Evolutionary conservation across 1,140 invertebrate species (phyloP), one percentile per base, ranked within the genome.

Genomic region (Araneus ventricosus): DNA sequence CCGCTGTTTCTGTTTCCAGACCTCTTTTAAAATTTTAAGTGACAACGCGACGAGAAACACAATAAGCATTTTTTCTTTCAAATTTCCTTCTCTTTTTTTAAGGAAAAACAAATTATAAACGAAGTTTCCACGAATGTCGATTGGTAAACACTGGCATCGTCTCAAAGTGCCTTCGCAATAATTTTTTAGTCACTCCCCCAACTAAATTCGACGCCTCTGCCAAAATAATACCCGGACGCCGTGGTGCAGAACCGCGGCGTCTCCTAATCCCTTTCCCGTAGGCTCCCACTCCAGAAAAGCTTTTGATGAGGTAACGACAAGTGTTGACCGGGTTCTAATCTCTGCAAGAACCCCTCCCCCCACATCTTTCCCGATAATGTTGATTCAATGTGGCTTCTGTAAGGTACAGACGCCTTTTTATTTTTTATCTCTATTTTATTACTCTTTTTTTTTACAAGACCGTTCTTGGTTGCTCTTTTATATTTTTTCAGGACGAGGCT

Each of bases 261-360:
- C 34, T 75, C 34, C 70, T 75, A 75, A 75, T 75, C 80, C 90
- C 34, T 41, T 85, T 86, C 90, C 90, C 90, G 90, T 45, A 57
- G 80, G 80, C 90, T 61, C 75, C 52, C 52, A 37, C 75, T 89
- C 67, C 88, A 82, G 75, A 39, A 90, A 91, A 91, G 80, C 90
- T 57, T 91, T 91, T 93, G 91, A 93, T 88, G 91, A 88, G 91
- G 84, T 93, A 88, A 93, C 90, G 85, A 93, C 91, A 88, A 79
- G 91, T 93, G 85, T 93, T 93, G 91, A 93, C 91, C 63, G 63
- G 84, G 41, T 85, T 41, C 67, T 93, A 93, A 93, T 93, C 91
- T 92, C 63, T 63, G 45, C 45, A 52, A 52, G 45, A 52, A 52
- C 45, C 45, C 3, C 61, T 41, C 8, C 63, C 24, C 45, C 17